Base-by-base conservation (phyloP, 2,888 invertebrate species). In the Stenotaenia linearis region DNA sequence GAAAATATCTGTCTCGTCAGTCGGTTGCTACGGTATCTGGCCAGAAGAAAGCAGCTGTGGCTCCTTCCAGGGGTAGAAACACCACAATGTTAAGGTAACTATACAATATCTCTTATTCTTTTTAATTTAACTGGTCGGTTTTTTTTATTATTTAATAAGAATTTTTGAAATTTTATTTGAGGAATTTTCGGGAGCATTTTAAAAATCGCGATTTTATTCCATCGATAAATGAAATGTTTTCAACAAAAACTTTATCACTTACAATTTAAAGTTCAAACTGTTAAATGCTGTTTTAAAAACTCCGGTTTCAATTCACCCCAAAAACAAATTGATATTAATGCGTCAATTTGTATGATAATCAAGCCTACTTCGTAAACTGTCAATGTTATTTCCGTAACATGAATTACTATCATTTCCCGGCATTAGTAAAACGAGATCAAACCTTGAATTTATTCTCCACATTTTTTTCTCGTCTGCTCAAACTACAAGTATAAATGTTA, bases 1-100 rank as follows among this genome's bases (percentile, higher is more conserved):
- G 61, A 61, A 61, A 61, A 61, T 61, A 61, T 61, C 61, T 61
- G 56, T 61, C 61, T 61, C 61, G 23, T 61, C 61, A 61, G 23
- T 61, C 61, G 23, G 23, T 61, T 61, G 61, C 61, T 25, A 61
- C 23, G 61, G 6, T 61, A 61, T 25, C 61, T 61, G 28, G 25
- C 61, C 61, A 61, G 25, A 12, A 61, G 25, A 61, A 61, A 61
- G 61, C 61, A 61, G 61, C 61, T 61, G 61, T 61, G 61, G 61
- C 61, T 61, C 61, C 61, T 23, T 61, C 61, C 61, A 61, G 61
- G 61, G 61, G 61, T 10, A 61, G 25, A 10, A 61, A 25, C 28
- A 23, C 61, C 61, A 23, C 61, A 10, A 61, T 61, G 61, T 61
- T 61, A 61, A 61, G 61, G 61, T 61, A 61, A 61, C 25, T 45